phyloP scores from a whole-genome alignment of 2,888 invertebrate species.

The Aromia moschata region DNA sequence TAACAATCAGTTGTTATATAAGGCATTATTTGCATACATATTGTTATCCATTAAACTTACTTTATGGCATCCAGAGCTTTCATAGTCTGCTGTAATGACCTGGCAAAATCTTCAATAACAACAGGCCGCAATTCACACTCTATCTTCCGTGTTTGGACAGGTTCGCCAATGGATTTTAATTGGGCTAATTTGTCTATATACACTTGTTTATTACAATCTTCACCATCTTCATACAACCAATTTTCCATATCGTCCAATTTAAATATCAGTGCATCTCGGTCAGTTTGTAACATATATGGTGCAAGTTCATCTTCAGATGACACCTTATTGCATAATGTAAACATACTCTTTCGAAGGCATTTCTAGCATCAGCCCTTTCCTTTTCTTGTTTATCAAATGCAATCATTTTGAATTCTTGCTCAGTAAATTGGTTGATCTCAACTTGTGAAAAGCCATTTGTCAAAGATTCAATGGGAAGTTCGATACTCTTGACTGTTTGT shows the following conservation, averaged over 20 bases:
- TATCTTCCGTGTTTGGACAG: conserved; percentile 82
- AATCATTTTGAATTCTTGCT: conserved; percentile 69
- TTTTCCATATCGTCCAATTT: conserved; percentile 88
- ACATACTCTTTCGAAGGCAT: conserved; percentile 78
- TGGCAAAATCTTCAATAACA: conserved; percentile 83
- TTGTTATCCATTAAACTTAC: conserved; percentile 52
- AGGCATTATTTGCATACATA: not conserved
- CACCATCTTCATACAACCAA: conserved; percentile 98
- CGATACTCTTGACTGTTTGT: conserved; percentile 80
- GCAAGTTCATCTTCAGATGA: conserved; percentile 77
- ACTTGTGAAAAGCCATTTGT: conserved; percentile 76
- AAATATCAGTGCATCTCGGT: conserved; percentile 70
- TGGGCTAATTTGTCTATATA: conserved; percentile 72
- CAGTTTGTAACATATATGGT: conserved; percentile 78
- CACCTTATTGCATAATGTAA: conserved; percentile 82
- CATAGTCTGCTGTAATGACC: conserved; percentile 80
- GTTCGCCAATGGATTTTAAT: conserved; percentile 83
- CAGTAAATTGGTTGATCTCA: conserved; percentile 78
- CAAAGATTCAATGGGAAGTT: conserved; percentile 83
- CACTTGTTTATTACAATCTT: conserved; percentile 78
- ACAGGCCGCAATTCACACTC: conserved; percentile 84
- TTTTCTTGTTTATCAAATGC: conserved; percentile 90
- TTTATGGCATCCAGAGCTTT: conserved; percentile 80
- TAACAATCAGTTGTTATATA: too few relatives aligned
- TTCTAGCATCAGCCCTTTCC: conserved; percentile 90